Evolutionary conservation across 1,140 invertebrate genomes (phyloP), one percentile per base, ranked within the genome.

Genomic region (Pseudomyrmex concolor): DNA sequence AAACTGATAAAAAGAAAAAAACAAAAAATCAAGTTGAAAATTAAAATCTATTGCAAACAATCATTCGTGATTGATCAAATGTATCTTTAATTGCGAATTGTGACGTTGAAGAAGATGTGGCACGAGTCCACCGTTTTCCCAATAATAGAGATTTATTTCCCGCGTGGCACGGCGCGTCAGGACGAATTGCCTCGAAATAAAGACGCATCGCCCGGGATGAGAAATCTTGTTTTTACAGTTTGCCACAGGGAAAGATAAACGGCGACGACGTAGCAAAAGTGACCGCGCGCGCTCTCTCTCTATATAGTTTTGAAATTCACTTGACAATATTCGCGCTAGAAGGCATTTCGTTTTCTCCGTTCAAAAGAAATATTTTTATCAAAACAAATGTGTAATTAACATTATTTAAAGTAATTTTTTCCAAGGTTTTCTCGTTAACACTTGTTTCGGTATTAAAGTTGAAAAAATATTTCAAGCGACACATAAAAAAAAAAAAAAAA

Each of bases 61-160:
- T 71, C 70, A 80, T 60, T 71, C 54, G 54, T 59, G 64, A 9
- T 25, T 59, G 54, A 71, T 8, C 8, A 17, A 59, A 43, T 70
- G 22, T 12, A 8, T 55, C 43, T 80, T 80, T 80, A 80, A 80
- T 80, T 71, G 54, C 43, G 19, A 70, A 7, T 3, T 43, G 76
- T 43, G 12, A 45, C 15, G 62, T 66, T 22, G 66, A 80, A 34
- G 22, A 70, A 70, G 54, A 25, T 34, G 70, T 10, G 43, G 54
- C 2, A 9, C 15, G 8, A n/a, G 19, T 59, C 34, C 34, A 34
- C 34, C 63, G 64, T 12, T 78, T 70, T 22, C 76, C 64, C 64
- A 66, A 78, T 78, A 78, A 78, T 78, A 78, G 64, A 78, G 76
- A 78, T 78, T 78, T 78, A 78, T 78, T 48, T 70, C 76, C 17